These are phyloP conservation scores for Andrena bicolor DNA, from an alignment of 2,888 invertebrate genomes.

Conservation along the genomic window DNA sequence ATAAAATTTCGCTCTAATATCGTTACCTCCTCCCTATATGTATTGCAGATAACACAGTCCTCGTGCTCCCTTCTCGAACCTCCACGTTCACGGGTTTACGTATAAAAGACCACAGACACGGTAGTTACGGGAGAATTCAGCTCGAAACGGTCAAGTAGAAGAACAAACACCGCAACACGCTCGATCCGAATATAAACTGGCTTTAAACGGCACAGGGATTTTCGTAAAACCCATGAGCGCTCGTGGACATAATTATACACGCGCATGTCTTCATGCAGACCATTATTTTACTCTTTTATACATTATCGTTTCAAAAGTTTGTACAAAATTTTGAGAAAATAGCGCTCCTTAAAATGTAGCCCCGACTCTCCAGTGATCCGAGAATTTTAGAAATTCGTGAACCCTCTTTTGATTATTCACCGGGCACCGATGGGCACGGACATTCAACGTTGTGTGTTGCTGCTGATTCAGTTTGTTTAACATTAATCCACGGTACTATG, in stretches of 20 bases:
- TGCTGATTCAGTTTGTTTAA: conserved; percentile 44
- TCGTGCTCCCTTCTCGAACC: conserved; percentile 42
- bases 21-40: conserved; percentile 33
- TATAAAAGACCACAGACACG: conserved; percentile 14
- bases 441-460: conserved; percentile 36
- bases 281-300: conserved; percentile 23
- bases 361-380: conserved; percentile 25
- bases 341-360: conserved; percentile 61
- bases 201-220: conserved; percentile 36
- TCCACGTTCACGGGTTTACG: neutral
- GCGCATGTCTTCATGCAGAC: conserved; percentile 22
- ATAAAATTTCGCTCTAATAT: conserved; percentile 59
- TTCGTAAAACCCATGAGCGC: conserved; percentile 35
- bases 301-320: conserved; percentile 55
- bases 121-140: conserved; percentile 32
- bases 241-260: conserved; percentile 34
- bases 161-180: conserved; percentile 38
- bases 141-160: conserved; percentile 34
- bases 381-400: conserved; percentile 50
- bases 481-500: conserved; percentile 55
- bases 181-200: conserved; percentile 42
- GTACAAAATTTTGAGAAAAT: conserved; percentile 72
- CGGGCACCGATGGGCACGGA: conserved; percentile 52
- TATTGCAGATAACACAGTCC: conserved; percentile 47
- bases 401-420: conserved; percentile 41